phyloP scores from a whole-genome alignment of 92 coral and sea anemone species.

The Muricea muricata region DNA sequence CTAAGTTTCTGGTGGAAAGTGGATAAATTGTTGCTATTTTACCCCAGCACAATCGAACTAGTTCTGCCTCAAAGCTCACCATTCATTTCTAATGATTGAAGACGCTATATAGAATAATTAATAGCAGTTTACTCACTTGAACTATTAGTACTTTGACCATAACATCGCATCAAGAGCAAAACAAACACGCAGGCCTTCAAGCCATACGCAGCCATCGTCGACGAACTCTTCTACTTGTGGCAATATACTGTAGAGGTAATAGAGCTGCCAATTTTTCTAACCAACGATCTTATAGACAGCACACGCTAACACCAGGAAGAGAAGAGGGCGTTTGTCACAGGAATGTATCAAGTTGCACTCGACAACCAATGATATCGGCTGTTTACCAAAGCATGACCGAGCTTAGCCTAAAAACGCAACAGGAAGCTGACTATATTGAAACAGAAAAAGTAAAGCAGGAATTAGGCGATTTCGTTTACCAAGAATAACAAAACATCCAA shows the following conservation, averaged over 20 bases:
- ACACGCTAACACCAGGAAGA: background rate
- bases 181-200: background rate
- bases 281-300: background rate
- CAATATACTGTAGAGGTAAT: background rate
- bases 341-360: background rate
- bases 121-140: too few relatives aligned
- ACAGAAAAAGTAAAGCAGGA: background rate
- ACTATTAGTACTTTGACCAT: background rate
- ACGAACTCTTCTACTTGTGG: background rate
- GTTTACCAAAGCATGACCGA: constrained; percentile 21
- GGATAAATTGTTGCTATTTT: too few relatives aligned
- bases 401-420: background rate
- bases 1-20: too few relatives aligned
- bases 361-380: background rate
- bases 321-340: background rate
- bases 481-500: background rate
- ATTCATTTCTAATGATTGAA: too few relatives aligned
- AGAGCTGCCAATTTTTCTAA: background rate
- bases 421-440: background rate
- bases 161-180: background rate
- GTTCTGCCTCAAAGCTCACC: too few relatives aligned
- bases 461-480: background rate
- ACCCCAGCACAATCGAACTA: too few relatives aligned
- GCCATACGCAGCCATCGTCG: background rate
- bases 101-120: too few relatives aligned